Base-by-base conservation (phyloP, 2,797 vertebrate genomes). In the Phrynocephalus guinanensis region DNA sequence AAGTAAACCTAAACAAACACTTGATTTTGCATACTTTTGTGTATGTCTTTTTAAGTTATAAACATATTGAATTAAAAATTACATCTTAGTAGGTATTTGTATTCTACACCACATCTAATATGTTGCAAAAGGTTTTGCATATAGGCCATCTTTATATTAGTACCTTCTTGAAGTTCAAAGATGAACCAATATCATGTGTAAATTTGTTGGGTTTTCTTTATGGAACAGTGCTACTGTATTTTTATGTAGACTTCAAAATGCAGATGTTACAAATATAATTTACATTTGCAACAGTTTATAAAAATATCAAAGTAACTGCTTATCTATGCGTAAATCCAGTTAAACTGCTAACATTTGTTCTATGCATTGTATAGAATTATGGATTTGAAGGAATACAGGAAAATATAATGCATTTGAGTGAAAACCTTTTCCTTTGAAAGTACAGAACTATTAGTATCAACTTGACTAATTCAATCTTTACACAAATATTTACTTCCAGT, bases 1-100 rank as follows among this genome's bases (percentile, higher is more conserved):
- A 94, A 95, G 95, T 92, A 95, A 95, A 92, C 92, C 92, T 95
- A 96, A 96, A 93, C 95, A 96, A 96, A 95, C 96, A 94, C 95
- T 94, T 91, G 91, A 89, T 92, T 96, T 96, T 96, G 95, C 95
- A 97, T 95, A 95, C 92, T 86, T 91, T 91, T 91, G 87, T 90
- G 93, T 94, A 95, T 90, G 91, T 94, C 8, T 88, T 44, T 95
- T 97, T 96, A 96, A 95, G 95, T 96, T 95, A 97, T 95, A 96
- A 97, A 97, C 94, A 89, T 94, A 90, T 95, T 92, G 93, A 93
- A 84, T 84, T 87, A 79, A 92, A 92, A 95, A 86, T 95, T 95
- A 92, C 92, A 93, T 91, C 83, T 0, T 85, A 91, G 79, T 56
- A 92, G 93, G 91, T 92, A 94, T 91, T 92, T 94, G 93, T 86